phyloP scores from a whole-genome alignment of 2,113 vertebrate genomes.

The Anguilla japonica region DNA sequence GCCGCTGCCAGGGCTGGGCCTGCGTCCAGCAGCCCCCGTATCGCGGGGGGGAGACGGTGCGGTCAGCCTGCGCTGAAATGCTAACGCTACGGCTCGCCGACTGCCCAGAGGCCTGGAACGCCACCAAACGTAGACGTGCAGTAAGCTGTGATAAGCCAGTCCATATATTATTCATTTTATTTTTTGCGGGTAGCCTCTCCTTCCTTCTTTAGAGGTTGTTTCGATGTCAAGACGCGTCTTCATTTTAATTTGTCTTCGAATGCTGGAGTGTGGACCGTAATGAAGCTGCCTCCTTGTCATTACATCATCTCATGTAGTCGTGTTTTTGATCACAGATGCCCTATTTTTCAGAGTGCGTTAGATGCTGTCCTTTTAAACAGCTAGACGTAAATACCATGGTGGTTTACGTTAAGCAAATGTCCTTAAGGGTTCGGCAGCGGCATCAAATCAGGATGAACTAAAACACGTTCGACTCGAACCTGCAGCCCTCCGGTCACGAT shows the following conservation, averaged over 20 bases:
- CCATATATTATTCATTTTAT: background rate
- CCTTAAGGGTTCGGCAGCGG: background rate
- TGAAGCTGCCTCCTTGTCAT: conserved; percentile 54
- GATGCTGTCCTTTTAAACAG: background rate
- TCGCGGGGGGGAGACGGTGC: background rate
- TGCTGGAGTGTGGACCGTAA: conserved; percentile 48
- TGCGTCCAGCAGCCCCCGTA: background rate
- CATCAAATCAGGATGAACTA: background rate
- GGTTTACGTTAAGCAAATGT: background rate
- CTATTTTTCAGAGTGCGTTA: conserved; percentile 26
- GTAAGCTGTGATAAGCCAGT: background rate
- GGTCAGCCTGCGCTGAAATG: background rate
- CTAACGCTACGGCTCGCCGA: conserved; percentile 22
- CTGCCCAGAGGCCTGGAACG: conserved; percentile 1
- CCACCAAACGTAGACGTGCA: background rate
- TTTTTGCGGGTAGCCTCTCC: background rate
- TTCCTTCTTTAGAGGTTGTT: background rate
- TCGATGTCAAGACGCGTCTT: conserved; percentile 38
- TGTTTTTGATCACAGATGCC: conserved; percentile 41
- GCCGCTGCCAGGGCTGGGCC: background rate
- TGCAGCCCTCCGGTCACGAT: background rate
- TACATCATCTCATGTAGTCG: conserved; percentile 52
- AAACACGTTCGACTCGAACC: background rate
- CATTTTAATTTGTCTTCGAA: conserved; percentile 59
- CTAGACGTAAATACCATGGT: background rate